Percentiles rank a stretch among this genome's conserved stretches.
Conservation (phyloP, 2,797 vertebrate species). For the Odontamblyopus rebecca region DNA sequence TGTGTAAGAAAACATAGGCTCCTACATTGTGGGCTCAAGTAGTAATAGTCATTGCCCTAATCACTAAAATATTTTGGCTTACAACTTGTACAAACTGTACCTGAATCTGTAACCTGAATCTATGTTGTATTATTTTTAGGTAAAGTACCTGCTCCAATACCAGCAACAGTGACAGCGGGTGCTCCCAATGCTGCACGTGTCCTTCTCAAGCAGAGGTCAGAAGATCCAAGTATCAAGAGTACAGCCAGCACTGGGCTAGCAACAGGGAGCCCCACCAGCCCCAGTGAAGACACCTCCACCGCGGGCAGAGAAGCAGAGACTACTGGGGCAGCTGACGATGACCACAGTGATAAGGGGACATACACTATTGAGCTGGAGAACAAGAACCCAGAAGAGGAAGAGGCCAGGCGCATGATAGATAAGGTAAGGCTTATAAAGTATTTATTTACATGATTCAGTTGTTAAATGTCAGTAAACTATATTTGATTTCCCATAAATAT, state of each 20-base stretch:
- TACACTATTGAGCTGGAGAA: slow-evolving; percentile 97
- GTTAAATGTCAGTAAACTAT: background rate
- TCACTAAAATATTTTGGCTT: background rate
- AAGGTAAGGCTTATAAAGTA: slow-evolving; percentile 75
- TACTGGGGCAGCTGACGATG: slow-evolving; percentile 79
- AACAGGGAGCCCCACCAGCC: slow-evolving; percentile 76
- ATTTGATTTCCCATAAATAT: slow-evolving; percentile 1
- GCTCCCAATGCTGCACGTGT: slow-evolving; percentile 79
- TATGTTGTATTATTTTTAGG: slow-evolving; percentile 32
- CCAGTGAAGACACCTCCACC: slow-evolving; percentile 79
- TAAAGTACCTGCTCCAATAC: slow-evolving; percentile 66
- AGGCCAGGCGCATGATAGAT: slow-evolving; percentile 96
- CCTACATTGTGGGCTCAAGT: background rate
- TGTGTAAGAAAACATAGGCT: background rate
- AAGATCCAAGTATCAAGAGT: slow-evolving; percentile 86
- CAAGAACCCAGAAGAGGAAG: slow-evolving; percentile 90
- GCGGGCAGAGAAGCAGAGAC: slow-evolving; percentile 65
- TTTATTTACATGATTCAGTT: background rate
- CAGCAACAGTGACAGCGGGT: slow-evolving; percentile 69
- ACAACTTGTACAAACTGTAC: background rate
- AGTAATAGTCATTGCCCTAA: background rate
- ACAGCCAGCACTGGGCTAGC: slow-evolving; percentile 87
- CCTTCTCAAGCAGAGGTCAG: slow-evolving; percentile 91
- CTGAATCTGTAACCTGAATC: background rate
- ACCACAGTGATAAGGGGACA: slow-evolving; percentile 96